A percentile compares a stretch with the other conserved stretches of the same genome.
These are phyloP conservation scores for Eulemur rubriventer DNA, from an alignment of 2,797 vertebrate species.

Conservation along the genomic window DNA sequence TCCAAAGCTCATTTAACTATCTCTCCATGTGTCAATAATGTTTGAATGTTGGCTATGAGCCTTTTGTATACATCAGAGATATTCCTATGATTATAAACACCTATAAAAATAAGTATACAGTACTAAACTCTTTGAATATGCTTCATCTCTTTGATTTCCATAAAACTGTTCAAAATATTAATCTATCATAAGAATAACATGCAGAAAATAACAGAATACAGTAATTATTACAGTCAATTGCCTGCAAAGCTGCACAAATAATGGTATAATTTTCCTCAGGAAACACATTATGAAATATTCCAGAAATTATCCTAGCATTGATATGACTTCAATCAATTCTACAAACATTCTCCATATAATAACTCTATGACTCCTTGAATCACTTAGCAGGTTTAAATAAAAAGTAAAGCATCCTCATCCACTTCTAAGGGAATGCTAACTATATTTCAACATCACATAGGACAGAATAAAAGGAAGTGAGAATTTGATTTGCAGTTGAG, in stretches of 20 bases:
- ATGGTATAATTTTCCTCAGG: background rate
- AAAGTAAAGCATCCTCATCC: background rate
- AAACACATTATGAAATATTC: background rate
- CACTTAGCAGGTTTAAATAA: background rate
- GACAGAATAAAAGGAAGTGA: background rate
- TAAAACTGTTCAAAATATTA: constrained; percentile 10
- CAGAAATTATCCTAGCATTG: background rate
- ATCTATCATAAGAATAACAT: background rate
- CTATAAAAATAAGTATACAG: background rate
- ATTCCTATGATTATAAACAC: background rate
- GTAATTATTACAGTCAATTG: background rate
- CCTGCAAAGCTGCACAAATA: background rate
- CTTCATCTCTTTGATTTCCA: background rate
- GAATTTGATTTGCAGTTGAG: background rate
- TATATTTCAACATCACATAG: background rate
- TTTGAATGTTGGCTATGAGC: background rate
- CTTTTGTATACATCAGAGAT: background rate
- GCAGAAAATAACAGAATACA: background rate
- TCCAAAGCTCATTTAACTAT: background rate
- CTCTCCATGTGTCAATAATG: background rate
- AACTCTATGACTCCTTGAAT: background rate
- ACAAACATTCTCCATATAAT: background rate
- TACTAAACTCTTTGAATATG: background rate
- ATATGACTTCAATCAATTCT: background rate
- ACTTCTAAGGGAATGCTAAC: background rate